A percentile compares a stretch with the other conserved stretches of the same genome.
phyloP scores from a whole-genome alignment of 2,797 vertebrate genomes.

The Neosilurus mollespiculum region DNA sequence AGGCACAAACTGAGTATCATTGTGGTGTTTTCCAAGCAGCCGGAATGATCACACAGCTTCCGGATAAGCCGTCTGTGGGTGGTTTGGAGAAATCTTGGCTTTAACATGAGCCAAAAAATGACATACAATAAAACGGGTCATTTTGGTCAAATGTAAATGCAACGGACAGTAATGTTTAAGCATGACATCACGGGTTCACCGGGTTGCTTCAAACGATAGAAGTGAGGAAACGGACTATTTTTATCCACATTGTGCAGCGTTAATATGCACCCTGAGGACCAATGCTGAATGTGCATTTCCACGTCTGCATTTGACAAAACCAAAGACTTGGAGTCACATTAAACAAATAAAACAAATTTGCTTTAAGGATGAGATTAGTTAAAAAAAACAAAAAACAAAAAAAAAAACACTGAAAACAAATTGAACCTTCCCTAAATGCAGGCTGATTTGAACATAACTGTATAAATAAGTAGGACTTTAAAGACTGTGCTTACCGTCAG shows the following conservation, averaged over 20 bases:
- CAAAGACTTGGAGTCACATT: background rate
- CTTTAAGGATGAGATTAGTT: too few species aligned
- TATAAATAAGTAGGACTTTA: background rate
- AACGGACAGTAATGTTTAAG: background rate
- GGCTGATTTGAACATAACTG: background rate
- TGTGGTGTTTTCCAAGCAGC: background rate
- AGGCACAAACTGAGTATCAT: background rate
- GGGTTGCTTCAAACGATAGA: conserved; percentile 5
- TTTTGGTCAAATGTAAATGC: background rate
- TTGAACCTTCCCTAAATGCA: too few species aligned
- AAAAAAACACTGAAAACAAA: background rate
- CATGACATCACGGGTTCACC: conserved; percentile 9
- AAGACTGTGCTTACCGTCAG: background rate
- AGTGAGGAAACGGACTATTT: conserved; percentile 10
- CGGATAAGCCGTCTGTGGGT: background rate
- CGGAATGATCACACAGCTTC: background rate
- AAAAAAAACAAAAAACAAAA: background rate
- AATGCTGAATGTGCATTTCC: background rate
- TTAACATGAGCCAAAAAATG: background rate
- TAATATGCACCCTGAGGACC: conserved; percentile 16
- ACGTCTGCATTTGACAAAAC: conserved; percentile 2
- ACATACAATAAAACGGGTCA: background rate
- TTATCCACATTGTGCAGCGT: background rate
- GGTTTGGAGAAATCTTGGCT: background rate
- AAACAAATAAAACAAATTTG: background rate